Percentiles rank a stretch among this genome's conserved stretches.
Evolutionary conservation across 2,888 invertebrate species (phyloP).

Genomic region (Andrena minutula): DNA sequence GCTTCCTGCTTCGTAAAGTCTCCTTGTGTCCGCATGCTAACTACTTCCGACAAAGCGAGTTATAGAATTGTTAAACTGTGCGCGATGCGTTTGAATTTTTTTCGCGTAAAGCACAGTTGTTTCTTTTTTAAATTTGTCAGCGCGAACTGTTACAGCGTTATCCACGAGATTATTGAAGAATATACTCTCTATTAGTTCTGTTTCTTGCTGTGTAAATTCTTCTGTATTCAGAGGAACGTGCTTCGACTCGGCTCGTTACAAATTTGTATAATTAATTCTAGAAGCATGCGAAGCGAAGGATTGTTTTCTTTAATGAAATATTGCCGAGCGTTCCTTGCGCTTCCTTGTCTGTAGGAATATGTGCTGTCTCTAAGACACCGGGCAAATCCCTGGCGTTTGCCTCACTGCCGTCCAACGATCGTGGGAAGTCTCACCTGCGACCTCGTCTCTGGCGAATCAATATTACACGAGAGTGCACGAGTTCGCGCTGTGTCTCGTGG

Average conservation of each 20-base stretch:
- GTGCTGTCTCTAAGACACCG: slow-evolving; percentile 37
- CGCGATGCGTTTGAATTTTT: neutral
- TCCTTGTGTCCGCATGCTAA: neutral
- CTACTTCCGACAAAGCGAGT: neutral
- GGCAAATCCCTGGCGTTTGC: slow-evolving; percentile 59
- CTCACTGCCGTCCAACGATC: slow-evolving; percentile 68
- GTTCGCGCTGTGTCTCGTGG: slow-evolving; percentile 42
- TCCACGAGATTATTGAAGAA: neutral
- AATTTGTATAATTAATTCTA: neutral
- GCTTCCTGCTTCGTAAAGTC: neutral
- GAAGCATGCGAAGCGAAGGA: neutral
- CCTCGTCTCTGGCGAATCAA: slow-evolving; percentile 79
- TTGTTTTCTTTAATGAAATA: neutral
- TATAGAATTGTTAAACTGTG: neutral
- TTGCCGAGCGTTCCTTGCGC: neutral
- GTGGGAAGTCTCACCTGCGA: slow-evolving; percentile 80
- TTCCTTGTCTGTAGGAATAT: slow-evolving; percentile 21
- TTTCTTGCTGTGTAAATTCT: no score
- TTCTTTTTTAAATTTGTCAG: neutral
- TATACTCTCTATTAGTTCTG: no score
- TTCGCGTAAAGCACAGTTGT: no score
- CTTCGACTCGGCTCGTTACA: neutral
- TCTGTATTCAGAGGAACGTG: no score
- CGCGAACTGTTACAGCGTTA: neutral
- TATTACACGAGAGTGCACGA: slow-evolving; percentile 70